Evolutionary conservation across 2,797 vertebrate species (phyloP), one percentile per base, ranked within the genome.

Genomic region (Megaceryle alcyon): DNA sequence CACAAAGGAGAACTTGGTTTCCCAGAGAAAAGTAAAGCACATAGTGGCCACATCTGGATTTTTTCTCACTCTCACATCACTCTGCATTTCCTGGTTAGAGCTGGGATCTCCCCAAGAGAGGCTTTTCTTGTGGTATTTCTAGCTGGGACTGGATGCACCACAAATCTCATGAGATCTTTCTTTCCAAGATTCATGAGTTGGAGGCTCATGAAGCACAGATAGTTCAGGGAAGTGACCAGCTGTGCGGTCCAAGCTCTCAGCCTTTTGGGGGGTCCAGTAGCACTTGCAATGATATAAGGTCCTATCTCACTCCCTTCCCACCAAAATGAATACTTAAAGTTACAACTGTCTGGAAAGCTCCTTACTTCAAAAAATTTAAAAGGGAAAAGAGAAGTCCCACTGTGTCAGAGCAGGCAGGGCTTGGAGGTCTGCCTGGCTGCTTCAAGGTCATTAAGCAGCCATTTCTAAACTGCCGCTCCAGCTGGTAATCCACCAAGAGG

Each of bases 41-140:
- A 95, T 46, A 88, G 68, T 19, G 25, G 48, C 69, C 71, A 93
- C 93, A 94, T 94, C 81, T 93, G 95, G 87, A 80, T 90, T 90
- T 94, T 85, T 96, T 92, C 96, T 96, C 13, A 3, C 82, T 94
- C 83, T 92, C 85, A 89, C 89, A 92, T 92, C 90, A 79, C 75
- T 88, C 75, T 79, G 56, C 33, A 73, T 91, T 96, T 95, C 88
- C 92, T 97, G 86, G 78, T 87, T 81, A 84, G 44, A 92, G 65
- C 77, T 77, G 65, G 77, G 94, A 92, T 97, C 64, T 76, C 95
- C 92, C 88, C 84, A 68, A 84, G 95, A 94, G 93, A 95, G 46
- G 44, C 31, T 96, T 91, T 96, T 92, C 86, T 95, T 96, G 95
- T 91, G 89, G 93, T 96, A 91, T 96, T 97, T 96, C 93, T 96